A percentile compares a stretch with the other conserved stretches of the same genome.
Conservation (phyloP, 2,113 vertebrate genomes). For the Ciconia boyciana region DNA sequence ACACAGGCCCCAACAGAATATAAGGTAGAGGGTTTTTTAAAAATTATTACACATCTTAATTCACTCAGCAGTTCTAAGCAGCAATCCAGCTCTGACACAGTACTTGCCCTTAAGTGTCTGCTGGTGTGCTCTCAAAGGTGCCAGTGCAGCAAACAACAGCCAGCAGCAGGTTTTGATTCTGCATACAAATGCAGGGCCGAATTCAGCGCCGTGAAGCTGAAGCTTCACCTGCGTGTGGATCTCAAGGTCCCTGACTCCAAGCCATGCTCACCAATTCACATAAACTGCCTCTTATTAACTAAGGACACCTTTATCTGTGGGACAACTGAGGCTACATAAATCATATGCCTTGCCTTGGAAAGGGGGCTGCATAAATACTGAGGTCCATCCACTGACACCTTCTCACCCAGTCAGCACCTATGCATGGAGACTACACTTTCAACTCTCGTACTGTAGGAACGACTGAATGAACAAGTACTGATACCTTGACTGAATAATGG, state of each 20-base stretch:
- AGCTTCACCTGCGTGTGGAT: neutral
- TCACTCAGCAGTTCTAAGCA: neutral
- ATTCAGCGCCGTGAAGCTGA: neutral
- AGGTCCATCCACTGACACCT: neutral
- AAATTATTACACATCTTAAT: neutral
- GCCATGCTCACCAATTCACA: neutral
- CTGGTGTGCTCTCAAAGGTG: neutral
- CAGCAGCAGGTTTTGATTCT: neutral
- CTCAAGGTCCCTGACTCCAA: neutral
- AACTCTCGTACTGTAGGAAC: neutral
- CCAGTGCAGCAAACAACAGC: accelerated
- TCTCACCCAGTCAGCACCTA: neutral
- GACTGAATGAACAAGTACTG: neutral
- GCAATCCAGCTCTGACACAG: neutral
- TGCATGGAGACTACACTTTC: neutral
- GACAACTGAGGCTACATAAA: neutral
- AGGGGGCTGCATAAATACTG: neutral
- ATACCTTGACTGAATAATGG: neutral
- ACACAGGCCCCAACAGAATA: neutral
- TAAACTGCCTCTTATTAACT: neutral
- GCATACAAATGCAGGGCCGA: neutral
- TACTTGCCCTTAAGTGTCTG: accelerated
- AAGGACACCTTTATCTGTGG: neutral
- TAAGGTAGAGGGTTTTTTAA: neutral
- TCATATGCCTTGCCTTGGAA: neutral